Evolutionary conservation across 2,888 invertebrate genomes (phyloP).

Genomic region (Drosophila longiperda): DNA sequence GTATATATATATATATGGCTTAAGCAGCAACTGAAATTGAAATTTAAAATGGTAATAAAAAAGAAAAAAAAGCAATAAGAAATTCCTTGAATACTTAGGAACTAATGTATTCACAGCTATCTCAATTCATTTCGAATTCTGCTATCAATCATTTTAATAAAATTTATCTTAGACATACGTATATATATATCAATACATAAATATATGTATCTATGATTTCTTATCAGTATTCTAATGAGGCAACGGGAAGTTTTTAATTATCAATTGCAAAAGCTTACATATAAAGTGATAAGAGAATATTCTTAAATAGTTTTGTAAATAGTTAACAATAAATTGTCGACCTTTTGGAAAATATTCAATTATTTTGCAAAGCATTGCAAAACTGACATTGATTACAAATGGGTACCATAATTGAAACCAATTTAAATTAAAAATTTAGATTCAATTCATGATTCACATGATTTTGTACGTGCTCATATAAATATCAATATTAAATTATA

Average conservation of each 20-base stretch:
- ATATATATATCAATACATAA: neutral
- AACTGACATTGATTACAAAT: neutral
- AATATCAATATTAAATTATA: neutral
- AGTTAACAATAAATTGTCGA: neutral
- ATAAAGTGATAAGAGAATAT: conserved; percentile 18
- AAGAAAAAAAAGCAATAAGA: conserved; percentile 1
- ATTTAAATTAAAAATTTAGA: neutral
- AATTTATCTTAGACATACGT: neutral
- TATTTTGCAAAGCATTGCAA: neutral
- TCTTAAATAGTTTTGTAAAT: neutral
- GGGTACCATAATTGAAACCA: neutral
- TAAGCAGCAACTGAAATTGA: conserved; percentile 5
- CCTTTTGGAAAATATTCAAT: neutral
- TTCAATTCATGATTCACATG: neutral
- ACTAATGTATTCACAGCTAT: conserved; percentile 14
- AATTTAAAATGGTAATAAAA: conserved; percentile 17
- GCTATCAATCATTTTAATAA: neutral
- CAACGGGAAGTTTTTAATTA: conserved; percentile 32
- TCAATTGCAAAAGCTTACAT: conserved; percentile 36
- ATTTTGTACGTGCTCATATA: neutral
- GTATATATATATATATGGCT: neutral
- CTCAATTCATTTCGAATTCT: conserved; percentile 29
- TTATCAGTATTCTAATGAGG: neutral
- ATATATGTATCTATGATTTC: neutral
- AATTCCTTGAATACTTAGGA: conserved; percentile 20